phyloP scores from a whole-genome alignment of 2,888 invertebrate species.

The Anagyrus pseudococci region DNA sequence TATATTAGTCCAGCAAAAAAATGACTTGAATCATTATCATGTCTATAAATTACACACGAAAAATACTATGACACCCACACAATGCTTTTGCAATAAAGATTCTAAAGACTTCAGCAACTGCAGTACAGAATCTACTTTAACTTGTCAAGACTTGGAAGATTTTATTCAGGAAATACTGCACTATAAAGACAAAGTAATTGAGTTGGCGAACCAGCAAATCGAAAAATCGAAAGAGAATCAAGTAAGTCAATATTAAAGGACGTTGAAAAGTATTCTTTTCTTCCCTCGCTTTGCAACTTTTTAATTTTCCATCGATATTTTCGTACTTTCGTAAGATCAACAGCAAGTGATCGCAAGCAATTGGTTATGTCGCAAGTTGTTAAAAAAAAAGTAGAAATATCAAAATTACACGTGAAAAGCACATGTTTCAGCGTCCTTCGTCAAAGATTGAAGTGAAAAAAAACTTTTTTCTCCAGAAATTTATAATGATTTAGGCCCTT shows the following conservation, averaged over 20 bases:
- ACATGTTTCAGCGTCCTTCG: neutral
- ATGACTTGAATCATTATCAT: constrained; percentile 5
- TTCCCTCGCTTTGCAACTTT: neutral
- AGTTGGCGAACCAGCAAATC: constrained; percentile 20
- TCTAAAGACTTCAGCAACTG: constrained; percentile 8
- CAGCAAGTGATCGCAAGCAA: neutral
- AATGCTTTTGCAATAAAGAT: constrained; percentile 25
- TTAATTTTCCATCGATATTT: neutral
- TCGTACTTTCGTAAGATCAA: neutral
- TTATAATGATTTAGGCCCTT: neutral
- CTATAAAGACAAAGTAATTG: constrained; percentile 24
- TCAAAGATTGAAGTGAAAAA: neutral
- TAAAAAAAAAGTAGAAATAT: no score
- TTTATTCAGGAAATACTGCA: constrained; percentile 17
- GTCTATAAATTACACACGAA: constrained; percentile 20
- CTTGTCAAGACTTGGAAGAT: constrained; percentile 7
- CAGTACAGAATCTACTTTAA: neutral
- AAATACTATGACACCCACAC: constrained; percentile 24
- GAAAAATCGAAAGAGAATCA: constrained; percentile 16
- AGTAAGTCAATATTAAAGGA: constrained; percentile 25
- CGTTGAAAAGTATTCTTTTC: constrained; percentile 10
- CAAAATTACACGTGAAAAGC: no score
- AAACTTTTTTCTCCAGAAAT: constrained; percentile 1
- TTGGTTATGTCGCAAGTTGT: neutral
- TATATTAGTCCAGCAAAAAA: neutral